Evolutionary conservation across 92 coral and sea anemone species (phyloP).

Genomic region (Epizoanthus illoricatus): DNA sequence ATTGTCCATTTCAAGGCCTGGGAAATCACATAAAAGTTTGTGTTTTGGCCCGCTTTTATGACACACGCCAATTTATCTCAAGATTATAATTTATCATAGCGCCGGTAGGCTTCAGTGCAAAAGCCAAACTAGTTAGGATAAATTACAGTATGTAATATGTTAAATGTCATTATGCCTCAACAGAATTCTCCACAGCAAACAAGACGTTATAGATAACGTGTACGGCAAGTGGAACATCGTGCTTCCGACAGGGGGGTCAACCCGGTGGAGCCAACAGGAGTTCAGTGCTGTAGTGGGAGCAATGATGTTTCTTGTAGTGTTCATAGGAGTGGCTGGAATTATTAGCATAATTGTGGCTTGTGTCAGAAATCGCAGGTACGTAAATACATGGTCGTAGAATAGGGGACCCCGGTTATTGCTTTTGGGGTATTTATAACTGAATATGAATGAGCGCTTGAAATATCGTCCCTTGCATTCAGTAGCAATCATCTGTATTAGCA

Average conservation of each 20-base stretch:
- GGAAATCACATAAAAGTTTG: too few species aligned
- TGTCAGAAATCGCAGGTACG: constrained; percentile 62
- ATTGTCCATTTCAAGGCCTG: too few species aligned
- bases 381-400: not conserved
- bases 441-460: too few species aligned
- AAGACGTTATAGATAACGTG: constrained; percentile 11
- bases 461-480: too few species aligned
- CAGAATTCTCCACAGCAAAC: constrained; percentile 43
- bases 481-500: too few species aligned
- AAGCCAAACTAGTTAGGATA: too few species aligned
- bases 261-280: constrained; percentile 10
- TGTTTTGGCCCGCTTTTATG: too few species aligned
- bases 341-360: constrained; percentile 57
- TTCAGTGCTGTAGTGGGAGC: constrained; percentile 73
- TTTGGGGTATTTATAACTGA: too few species aligned
- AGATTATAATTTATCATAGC: too few species aligned
- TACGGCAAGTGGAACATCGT: constrained; percentile 55
- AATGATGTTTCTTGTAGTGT: constrained; percentile 54
- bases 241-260: not conserved
- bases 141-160: not conserved
- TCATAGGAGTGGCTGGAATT: constrained; percentile 72
- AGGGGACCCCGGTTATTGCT: not conserved
- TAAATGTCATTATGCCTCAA: not conserved
- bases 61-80: too few species aligned
- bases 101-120: too few species aligned